These are phyloP conservation scores for Lordiphosa stackelbergi DNA, from an alignment of 1,140 invertebrate species.

Conservation along the genomic window DNA sequence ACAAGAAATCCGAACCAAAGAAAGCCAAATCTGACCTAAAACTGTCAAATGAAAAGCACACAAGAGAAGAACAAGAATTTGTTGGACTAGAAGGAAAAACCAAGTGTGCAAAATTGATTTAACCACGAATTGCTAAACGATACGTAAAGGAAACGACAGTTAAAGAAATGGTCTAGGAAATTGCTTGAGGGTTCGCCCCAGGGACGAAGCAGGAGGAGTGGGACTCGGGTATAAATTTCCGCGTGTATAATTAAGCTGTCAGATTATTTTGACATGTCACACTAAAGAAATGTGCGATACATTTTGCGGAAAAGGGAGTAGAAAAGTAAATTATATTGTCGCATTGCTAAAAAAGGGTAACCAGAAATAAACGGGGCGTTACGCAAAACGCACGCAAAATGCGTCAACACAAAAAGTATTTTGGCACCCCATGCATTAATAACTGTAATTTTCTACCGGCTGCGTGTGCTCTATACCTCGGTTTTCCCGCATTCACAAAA, in stretches of 20 bases:
- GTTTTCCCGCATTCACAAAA: slow-evolving; percentile 41
- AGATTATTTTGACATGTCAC: slow-evolving; percentile 74
- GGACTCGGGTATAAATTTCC: slow-evolving; percentile 49
- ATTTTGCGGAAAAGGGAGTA: slow-evolving; percentile 38
- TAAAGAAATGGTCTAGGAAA: slow-evolving; percentile 43
- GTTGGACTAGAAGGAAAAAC: slow-evolving; percentile 7
- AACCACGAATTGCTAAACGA: slow-evolving; percentile 71
- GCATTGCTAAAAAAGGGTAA: slow-evolving; percentile 40
- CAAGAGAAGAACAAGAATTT: slow-evolving; percentile 14
- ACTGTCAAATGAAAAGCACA: slow-evolving; percentile 46
- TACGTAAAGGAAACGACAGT: slow-evolving; percentile 41
- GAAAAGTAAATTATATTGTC: slow-evolving; percentile 63
- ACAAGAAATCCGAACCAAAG: slow-evolving; percentile 19
- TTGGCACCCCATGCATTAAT: slow-evolving; percentile 71
- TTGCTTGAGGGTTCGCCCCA: slow-evolving; percentile 7
- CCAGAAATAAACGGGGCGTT: slow-evolving; percentile 28
- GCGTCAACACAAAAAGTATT: slow-evolving; percentile 37
- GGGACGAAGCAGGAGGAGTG: not conserved
- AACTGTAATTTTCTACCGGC: slow-evolving; percentile 64
- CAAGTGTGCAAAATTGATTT: slow-evolving; percentile 70
- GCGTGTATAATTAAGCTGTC: slow-evolving; percentile 76
- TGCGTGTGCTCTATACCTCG: slow-evolving; percentile 30
- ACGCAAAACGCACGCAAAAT: slow-evolving; percentile 7
- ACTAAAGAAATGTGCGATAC: slow-evolving; percentile 45
- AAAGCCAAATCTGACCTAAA: slow-evolving; percentile 49